Evolutionary conservation across 2,888 invertebrate species (phyloP).

Genomic region (Seira sanloemensis): DNA sequence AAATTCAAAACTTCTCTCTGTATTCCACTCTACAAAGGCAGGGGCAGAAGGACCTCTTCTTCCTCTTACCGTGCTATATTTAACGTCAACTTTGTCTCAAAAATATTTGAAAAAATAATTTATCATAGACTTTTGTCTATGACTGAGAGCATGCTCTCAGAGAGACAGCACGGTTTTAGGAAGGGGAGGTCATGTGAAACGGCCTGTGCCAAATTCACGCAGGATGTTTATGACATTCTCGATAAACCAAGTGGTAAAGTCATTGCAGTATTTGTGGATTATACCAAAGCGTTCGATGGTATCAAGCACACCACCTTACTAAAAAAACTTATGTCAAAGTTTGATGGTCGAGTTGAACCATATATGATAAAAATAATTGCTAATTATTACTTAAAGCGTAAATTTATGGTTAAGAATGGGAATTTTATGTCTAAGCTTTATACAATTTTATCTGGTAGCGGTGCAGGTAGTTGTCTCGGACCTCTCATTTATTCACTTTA

Average conservation of each 20-base stretch:
- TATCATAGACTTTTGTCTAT: background rate
- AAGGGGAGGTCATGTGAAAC: conserved; percentile 40
- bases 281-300: conserved; percentile 50
- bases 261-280: conserved; percentile 45
- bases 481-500: conserved; percentile 20
- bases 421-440: conserved; percentile 16
- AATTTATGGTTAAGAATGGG: conserved; percentile 35
- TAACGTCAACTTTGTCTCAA: conserved; percentile 34
- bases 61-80: conserved; percentile 38
- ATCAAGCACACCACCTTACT: conserved; percentile 19
- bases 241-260: conserved; percentile 28
- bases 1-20: conserved; percentile 17
- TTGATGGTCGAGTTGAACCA: conserved; percentile 2
- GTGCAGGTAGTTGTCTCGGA: conserved; percentile 21
- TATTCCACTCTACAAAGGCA: conserved; percentile 41
- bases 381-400: conserved; percentile 29
- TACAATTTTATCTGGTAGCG: conserved; percentile 31
- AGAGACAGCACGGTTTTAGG: conserved; percentile 50
- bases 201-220: conserved; percentile 34
- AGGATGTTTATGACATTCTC: conserved; percentile 27
- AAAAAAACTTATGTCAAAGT: conserved; percentile 22
- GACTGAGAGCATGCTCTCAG: background rate
- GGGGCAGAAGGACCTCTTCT: conserved; percentile 22
- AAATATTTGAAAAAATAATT: conserved; percentile 44
- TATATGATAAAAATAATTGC: conserved; percentile 28